A percentile compares a stretch with the other conserved stretches of the same genome.
Evolutionary conservation across 2,797 vertebrate genomes (phyloP).

Genomic region (Trachops cirrhosus): DNA sequence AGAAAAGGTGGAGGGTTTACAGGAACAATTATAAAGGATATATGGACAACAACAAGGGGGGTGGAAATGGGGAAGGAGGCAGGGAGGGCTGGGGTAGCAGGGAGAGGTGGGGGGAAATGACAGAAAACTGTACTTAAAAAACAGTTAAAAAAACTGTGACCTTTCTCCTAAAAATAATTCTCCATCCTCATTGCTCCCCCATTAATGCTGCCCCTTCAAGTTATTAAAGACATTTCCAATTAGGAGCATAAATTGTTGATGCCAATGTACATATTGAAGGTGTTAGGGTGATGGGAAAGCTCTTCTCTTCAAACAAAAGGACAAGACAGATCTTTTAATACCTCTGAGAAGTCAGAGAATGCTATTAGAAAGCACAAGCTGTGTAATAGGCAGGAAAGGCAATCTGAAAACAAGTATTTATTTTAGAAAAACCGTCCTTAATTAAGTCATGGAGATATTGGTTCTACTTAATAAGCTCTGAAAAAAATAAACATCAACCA

Average conservation of each 20-base stretch:
- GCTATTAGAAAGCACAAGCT: slow-evolving; percentile 27
- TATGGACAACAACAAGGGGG: too few relatives aligned
- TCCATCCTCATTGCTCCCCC: background rate
- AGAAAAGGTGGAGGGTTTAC: too few relatives aligned
- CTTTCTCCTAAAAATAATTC: background rate
- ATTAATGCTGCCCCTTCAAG: background rate
- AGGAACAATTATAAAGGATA: too few relatives aligned
- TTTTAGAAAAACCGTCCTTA: slow-evolving; percentile 48
- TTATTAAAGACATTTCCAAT: slow-evolving; percentile 23
- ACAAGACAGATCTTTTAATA: slow-evolving; percentile 68
- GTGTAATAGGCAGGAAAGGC: slow-evolving; percentile 42
- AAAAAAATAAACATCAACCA: background rate
- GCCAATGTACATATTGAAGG: background rate
- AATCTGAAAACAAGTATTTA: slow-evolving; percentile 56
- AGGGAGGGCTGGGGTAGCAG: too few relatives aligned
- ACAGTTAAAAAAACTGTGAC: too few relatives aligned
- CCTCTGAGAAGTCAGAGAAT: slow-evolving; percentile 47
- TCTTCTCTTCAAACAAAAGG: slow-evolving; percentile 51
- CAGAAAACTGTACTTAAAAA: too few relatives aligned
- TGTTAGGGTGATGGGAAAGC: slow-evolving; percentile 36
- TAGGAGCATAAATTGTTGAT: slow-evolving; percentile 45
- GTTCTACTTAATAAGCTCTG: background rate
- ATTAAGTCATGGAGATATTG: background rate
- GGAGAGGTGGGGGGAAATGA: too few relatives aligned
- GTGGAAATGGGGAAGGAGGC: too few relatives aligned